Evolutionary conservation across 1,140 invertebrate species (phyloP).

Genomic region (Drosophila azteca): DNA sequence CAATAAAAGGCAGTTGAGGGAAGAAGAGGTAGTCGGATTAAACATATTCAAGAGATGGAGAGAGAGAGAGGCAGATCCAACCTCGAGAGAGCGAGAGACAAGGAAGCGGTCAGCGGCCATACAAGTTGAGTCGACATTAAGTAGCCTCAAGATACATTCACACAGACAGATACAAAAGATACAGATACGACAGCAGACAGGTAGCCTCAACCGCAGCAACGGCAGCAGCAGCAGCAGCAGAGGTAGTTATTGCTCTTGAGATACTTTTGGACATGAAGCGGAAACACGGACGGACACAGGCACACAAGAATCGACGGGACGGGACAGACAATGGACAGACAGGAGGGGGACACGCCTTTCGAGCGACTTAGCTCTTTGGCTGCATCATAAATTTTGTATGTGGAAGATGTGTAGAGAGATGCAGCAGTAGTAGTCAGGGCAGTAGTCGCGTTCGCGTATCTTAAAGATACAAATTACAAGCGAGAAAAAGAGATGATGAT

Average conservation of each 20-base stretch:
- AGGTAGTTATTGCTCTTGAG: slow-evolving; percentile 72
- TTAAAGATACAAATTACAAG: slow-evolving; percentile 82
- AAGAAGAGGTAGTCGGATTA: slow-evolving; percentile 36
- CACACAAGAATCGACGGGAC: slow-evolving; percentile 34
- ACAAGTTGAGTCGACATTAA: slow-evolving; percentile 64
- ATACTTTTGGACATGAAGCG: slow-evolving; percentile 79
- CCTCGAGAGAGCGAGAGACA: slow-evolving; percentile 4
- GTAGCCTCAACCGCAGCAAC: slow-evolving; percentile 53
- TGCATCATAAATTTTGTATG: slow-evolving; percentile 80
- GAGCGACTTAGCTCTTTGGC: slow-evolving; percentile 78
- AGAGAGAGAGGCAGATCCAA: neutral
- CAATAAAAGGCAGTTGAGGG: slow-evolving; percentile 66
- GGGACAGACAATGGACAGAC: slow-evolving; percentile 34
- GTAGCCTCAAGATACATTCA: slow-evolving; percentile 60
- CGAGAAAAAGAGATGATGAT: slow-evolving; percentile 78
- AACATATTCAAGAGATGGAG: slow-evolving; percentile 37
- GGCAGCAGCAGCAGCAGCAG: slow-evolving; percentile 27
- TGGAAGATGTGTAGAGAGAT: slow-evolving; percentile 62
- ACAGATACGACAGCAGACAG: slow-evolving; percentile 1
- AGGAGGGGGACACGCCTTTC: slow-evolving; percentile 39
- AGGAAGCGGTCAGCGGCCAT: slow-evolving; percentile 40
- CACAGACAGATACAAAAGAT: slow-evolving; percentile 1
- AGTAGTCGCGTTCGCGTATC: slow-evolving; percentile 64
- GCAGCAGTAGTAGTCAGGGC: slow-evolving; percentile 16
- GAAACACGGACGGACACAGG: slow-evolving; percentile 50